These are phyloP conservation scores for Lontra canadensis DNA, from an alignment of 2,113 vertebrate genomes.

Conservation along the genomic window DNA sequence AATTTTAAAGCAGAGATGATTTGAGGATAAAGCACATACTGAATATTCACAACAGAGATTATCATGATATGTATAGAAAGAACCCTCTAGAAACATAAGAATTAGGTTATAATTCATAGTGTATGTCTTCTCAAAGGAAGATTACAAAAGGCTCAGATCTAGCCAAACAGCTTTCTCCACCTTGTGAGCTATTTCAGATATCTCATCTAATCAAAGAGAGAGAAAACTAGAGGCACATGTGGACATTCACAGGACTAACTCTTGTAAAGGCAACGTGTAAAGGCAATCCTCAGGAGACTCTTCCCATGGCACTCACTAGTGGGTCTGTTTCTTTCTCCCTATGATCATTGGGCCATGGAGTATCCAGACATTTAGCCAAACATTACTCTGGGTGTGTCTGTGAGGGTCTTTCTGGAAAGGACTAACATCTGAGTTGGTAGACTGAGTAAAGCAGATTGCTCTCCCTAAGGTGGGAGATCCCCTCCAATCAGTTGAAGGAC, in stretches of 20 bases:
- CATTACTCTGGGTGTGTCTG: background rate
- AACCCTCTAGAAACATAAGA: background rate
- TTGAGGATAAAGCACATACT: background rate
- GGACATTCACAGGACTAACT: background rate
- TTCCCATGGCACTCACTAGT: background rate
- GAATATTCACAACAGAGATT: background rate
- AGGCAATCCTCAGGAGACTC: background rate
- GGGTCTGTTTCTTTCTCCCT: background rate
- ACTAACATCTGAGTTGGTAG: background rate
- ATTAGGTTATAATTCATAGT: background rate
- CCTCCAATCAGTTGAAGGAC: too few relatives aligned
- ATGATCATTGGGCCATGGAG: background rate
- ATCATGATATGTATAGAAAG: background rate
- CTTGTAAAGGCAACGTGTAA: background rate
- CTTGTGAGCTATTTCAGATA: background rate
- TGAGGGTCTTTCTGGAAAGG: background rate
- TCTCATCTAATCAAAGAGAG: too few relatives aligned
- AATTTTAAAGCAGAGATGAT: background rate
- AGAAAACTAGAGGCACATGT: rapidly evolving
- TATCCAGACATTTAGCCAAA: background rate
- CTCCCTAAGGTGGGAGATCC: background rate
- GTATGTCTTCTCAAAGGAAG: background rate
- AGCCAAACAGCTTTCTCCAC: background rate
- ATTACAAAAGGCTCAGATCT: background rate
- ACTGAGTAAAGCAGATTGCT: background rate